Evolutionary conservation across 1,140 invertebrate species (phyloP), one percentile per base, ranked within the genome.

Genomic region (Leptinotarsa undecemlineata): DNA sequence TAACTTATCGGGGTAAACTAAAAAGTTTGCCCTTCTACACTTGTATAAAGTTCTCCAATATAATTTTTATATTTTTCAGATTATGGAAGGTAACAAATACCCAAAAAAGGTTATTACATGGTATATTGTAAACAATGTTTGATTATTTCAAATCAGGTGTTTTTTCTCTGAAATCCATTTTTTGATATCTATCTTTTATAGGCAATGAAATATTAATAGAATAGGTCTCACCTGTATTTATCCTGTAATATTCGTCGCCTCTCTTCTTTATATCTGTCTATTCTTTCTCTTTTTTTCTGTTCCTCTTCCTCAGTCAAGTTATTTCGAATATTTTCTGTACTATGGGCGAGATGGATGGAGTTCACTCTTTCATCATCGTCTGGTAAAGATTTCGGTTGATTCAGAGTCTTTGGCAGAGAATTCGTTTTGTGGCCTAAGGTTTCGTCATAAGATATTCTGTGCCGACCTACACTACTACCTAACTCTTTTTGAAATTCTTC

Each of bases 261-360:
- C 82, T 96, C 95, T 83, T 96, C 94, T 86, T 97, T 97, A 82
- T 96, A 96, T 82, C 93, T 93, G 84, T 96, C 94, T 76, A 96
- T 96, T 61, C 94, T 85, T 81, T 94, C 93, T 33, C 93, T 85
- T 75, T 93, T 91, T 79, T 90, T 82, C 73, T 79, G 77, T 51
- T 81, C 77, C 63, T 81, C 78, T 26, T 80, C 77, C 68, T 72
- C 68, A 20, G 48, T 73, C 33, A 72, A 69, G 17, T 19, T 63
- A 21, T 74, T 75, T 23, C 74, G 75, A 1, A 80, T 74, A 70
- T 81, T 81, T 48, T 81, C 80, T 47, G 67, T 78, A 68, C 82
- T 82, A 23, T 82, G 81, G 0, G 78, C 78, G 33, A 83, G 74
- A 74, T 84, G 82, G 4, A 82, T 73, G 26, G 74, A 74, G 33